phyloP scores from a whole-genome alignment of 64 coral and sea anemone genomes.

The Porites australiensis region DNA sequence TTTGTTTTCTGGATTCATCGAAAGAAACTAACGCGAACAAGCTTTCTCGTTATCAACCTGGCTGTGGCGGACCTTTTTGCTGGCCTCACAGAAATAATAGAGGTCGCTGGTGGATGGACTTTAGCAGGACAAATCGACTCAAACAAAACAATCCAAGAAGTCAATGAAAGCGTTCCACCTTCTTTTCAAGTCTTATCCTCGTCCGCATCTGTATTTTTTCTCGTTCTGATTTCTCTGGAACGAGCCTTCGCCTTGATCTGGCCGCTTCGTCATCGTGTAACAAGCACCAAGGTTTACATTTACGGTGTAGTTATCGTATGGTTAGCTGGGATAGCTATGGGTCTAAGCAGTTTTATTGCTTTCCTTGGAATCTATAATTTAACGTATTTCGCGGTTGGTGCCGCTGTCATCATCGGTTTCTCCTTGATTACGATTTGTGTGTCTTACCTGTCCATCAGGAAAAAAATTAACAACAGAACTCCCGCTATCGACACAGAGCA shows the following conservation, averaged over 20 bases:
- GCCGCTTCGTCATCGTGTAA: not conserved
- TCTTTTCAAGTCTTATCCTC: not conserved
- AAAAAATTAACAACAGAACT: too few species aligned
- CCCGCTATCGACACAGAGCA: too few species aligned
- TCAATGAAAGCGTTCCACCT: not conserved
- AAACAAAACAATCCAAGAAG: too few species aligned
- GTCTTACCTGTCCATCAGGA: too few species aligned
- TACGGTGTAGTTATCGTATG: not conserved
- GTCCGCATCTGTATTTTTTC: not conserved
- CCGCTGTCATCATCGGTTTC: not conserved
- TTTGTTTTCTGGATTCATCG: conserved; percentile 12
- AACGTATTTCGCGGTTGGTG: not conserved
- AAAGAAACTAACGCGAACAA: conserved; percentile 2
- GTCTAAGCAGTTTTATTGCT: not conserved
- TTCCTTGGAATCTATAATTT: not conserved
- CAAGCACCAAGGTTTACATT: not conserved
- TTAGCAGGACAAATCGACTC: not conserved
- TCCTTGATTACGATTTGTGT: not conserved
- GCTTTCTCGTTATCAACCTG: not conserved
- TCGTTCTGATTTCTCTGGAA: not conserved
- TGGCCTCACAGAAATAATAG: not conserved
- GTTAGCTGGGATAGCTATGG: not conserved
- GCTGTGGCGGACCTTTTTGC: not conserved
- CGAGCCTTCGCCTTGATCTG: not conserved
- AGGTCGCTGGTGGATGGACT: too few species aligned